Base-by-base conservation (phyloP, 53 echinoderm and acorn worm species). In the Hippasteria phrygiana region DNA sequence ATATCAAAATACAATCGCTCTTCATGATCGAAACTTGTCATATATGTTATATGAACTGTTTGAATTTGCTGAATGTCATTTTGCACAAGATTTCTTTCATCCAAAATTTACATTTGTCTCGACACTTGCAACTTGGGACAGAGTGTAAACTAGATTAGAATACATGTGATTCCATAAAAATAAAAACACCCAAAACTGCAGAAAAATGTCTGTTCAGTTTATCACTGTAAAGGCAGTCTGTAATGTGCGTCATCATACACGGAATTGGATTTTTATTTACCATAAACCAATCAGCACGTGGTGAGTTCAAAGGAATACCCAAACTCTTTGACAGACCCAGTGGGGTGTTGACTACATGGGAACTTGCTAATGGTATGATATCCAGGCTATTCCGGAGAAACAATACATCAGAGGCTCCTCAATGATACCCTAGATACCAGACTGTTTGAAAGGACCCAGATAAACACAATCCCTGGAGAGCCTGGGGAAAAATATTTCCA, bases 1-100 rank as follows among this genome's bases (percentile, higher is more conserved):
- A 32, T 59, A 55, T 59, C 22, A 59, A 59, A 55, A 55, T 59
- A 55, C 78, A 78, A 55, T 59, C 56, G 22, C 26, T 56, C 37
- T 66, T 66, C 59, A 59, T 24, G 28, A 76, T 76, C 51, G 5
- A 11, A 35, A 51, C 0, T 2, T 18, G 51, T 50, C 26, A 33
- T 76, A 8, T 51, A 1, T 33, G 33, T 13, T 45, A 12, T 32
- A 32, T 1, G 20, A 76, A 31, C 16, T 0, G 16, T 50, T 26
- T 11, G 13, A 31, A 48, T 27, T 48, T n/a, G 6, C 14, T 17
- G 53, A 76, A 9, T 80, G 28, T 80, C 59, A 80, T 32, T 33
- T 80, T 80, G 55, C 55, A 79, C 55, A 79, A 36, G 37, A 12
- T 7, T 26, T 20, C 6, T 64, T 64, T 11, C n/a, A 64, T 11